These are phyloP conservation scores for Drosophila maculinotata DNA, from an alignment of 2,888 invertebrate species.

Conservation along the genomic window DNA sequence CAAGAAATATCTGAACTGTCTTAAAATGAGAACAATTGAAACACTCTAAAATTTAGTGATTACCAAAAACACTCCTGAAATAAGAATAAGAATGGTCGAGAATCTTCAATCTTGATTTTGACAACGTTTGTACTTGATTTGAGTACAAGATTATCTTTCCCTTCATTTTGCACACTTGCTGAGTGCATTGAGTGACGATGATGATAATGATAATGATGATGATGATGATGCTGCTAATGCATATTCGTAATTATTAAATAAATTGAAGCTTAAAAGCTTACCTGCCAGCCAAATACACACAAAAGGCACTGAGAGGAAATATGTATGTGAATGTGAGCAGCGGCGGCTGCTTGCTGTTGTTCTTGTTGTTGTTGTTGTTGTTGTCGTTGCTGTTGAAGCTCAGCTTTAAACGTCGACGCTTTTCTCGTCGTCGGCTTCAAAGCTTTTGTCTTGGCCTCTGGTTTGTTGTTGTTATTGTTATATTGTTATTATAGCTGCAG, in stretches of 20 bases:
- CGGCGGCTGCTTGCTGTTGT: background rate
- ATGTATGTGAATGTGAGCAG: conserved; percentile 4
- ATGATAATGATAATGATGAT: background rate
- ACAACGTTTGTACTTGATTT: no score
- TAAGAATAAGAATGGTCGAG: no score
- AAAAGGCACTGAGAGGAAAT: conserved; percentile 14
- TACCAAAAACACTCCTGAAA: no score
- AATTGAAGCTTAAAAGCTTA: conserved; percentile 25
- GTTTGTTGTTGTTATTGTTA: conserved; percentile 6
- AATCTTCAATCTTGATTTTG: no score
- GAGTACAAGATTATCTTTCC: no score
- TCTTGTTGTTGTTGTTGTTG: background rate
- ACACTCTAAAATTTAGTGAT: no score
- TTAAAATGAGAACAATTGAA: no score
- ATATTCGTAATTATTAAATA: conserved; percentile 1
- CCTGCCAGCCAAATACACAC: conserved; percentile 43
- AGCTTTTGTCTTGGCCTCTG: conserved; percentile 11
- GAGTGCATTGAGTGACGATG: conserved; percentile 2
- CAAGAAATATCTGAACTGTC: no score
- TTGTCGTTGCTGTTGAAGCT: conserved; percentile 8
- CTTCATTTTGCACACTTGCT: conserved; percentile 5
- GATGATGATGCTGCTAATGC: background rate
- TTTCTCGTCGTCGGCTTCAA: conserved; percentile 28
- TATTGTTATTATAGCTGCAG: conserved; percentile 13
- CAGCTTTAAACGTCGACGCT: conserved; percentile 45